Conservation (phyloP, 2,113 vertebrate genomes). For the Monopterus albus region DNA sequence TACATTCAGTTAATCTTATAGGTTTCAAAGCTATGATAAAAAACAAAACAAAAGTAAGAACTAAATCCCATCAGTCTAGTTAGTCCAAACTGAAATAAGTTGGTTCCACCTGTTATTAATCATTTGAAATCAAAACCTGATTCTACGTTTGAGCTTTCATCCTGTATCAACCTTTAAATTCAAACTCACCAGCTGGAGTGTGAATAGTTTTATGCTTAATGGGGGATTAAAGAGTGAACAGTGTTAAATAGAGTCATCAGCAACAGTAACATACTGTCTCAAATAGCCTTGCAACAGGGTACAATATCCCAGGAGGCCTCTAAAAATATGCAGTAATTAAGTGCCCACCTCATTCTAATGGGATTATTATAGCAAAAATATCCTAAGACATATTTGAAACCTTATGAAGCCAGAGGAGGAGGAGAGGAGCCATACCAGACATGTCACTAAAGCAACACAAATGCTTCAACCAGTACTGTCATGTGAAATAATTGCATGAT, state of each 20-base stretch:
- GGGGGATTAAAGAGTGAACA: conserved; percentile 33
- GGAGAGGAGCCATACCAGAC: conserved; percentile 9
- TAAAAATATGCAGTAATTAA: conserved; percentile 76
- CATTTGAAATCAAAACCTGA: neutral
- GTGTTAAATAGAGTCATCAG: conserved; percentile 21
- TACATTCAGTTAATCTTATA: conserved; percentile 9
- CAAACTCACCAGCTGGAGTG: neutral
- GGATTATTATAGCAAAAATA: conserved; percentile 63
- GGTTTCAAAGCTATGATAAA: conserved; percentile 15
- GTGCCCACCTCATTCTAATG: conserved; percentile 61
- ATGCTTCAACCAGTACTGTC: neutral
- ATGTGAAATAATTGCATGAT: neutral
- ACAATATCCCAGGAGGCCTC: conserved; percentile 49
- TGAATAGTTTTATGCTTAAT: conserved; percentile 28
- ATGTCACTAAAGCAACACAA: neutral
- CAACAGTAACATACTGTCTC: conserved; percentile 9
- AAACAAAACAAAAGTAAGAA: neutral
- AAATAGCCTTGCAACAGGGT: conserved; percentile 43
- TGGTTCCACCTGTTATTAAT: conserved; percentile 6
- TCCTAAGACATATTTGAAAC: conserved; percentile 42
- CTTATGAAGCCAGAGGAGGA: neutral
- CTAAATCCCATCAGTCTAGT: neutral
- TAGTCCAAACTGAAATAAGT: neutral
- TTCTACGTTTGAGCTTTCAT: conserved; percentile 16
- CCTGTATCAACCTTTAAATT: neutral